Percentiles rank a stretch among this genome's conserved stretches.
phyloP scores from a whole-genome alignment of 2,888 invertebrate species.

The Steinernema hermaphroditum region DNA sequence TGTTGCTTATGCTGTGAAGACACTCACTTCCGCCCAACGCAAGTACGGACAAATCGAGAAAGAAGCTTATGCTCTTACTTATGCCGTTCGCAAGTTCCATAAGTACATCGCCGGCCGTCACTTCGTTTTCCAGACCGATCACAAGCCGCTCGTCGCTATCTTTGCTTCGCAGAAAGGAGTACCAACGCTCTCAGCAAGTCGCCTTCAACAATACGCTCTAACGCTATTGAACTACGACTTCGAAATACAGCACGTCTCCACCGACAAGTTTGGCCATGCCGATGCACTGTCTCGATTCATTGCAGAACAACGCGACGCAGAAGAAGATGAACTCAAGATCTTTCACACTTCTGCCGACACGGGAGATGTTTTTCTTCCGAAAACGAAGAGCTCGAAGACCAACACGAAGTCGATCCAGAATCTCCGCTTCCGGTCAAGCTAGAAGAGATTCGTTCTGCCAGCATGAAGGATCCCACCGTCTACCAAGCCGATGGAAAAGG shows the following conservation, averaged over 20 bases:
- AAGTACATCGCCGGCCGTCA: constrained; percentile 67
- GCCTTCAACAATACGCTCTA: constrained; percentile 53
- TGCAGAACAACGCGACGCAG: neutral
- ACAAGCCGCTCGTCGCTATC: constrained; percentile 64
- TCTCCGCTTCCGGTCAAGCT: too few relatives aligned
- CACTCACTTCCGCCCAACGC: constrained; percentile 42
- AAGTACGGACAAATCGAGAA: constrained; percentile 57
- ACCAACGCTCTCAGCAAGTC: constrained; percentile 54
- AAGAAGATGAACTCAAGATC: too few relatives aligned
- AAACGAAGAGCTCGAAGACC: too few relatives aligned
- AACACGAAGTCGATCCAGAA: too few relatives aligned
- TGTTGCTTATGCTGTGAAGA: constrained; percentile 40
- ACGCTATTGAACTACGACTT: constrained; percentile 65
- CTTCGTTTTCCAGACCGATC: constrained; percentile 65
- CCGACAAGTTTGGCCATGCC: constrained; percentile 61
- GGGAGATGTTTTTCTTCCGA: too few relatives aligned
- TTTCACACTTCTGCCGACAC: too few relatives aligned
- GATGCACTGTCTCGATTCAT: constrained; percentile 63
- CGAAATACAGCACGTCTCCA: constrained; percentile 58
- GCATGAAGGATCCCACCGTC: constrained; percentile 2
- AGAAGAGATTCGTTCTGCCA: too few relatives aligned
- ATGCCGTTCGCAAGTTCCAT: constrained; percentile 67
- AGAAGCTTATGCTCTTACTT: constrained; percentile 67
- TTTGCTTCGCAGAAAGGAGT: constrained; percentile 49
- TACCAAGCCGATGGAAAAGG: constrained; percentile 61